A percentile compares a stretch with the other conserved stretches of the same genome.
These are phyloP conservation scores for Myotis brandtii DNA, from an alignment of 2,113 vertebrate species.

Conservation along the genomic window DNA sequence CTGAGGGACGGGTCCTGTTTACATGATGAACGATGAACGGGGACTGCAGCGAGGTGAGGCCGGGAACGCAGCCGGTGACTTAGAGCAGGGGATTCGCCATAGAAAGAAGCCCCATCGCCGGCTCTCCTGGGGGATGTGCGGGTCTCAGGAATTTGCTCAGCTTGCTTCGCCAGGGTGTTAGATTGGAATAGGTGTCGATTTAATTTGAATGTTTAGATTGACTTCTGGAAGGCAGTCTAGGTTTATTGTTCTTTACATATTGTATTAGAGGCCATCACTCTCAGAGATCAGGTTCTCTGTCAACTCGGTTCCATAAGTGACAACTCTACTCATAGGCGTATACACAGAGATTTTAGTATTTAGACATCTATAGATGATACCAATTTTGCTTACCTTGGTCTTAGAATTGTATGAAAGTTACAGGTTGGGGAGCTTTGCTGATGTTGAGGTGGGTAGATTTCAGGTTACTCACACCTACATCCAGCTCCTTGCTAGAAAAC, in stretches of 20 bases:
- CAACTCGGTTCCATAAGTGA: not conserved
- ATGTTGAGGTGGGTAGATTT: not conserved
- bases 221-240: not conserved
- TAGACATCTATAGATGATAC: not conserved
- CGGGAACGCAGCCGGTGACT: not conserved
- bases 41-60: not conserved
- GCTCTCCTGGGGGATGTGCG: not conserved
- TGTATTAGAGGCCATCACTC: not conserved
- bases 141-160: not conserved
- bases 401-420: not conserved
- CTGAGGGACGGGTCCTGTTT: not conserved
- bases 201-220: not conserved
- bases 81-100: accelerated
- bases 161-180: not conserved
- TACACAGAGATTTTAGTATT: not conserved
- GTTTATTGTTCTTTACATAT: not conserved
- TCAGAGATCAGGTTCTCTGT: not conserved
- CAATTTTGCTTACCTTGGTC: not conserved
- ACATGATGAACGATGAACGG: not conserved
- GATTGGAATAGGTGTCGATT: not conserved
- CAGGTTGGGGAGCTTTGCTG: not conserved
- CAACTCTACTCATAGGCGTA: not conserved
- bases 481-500: not conserved
- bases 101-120: not conserved
- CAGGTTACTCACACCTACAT: not conserved